Base-by-base conservation (phyloP, 2,888 invertebrate species). In the Mimachlamys varia region DNA sequence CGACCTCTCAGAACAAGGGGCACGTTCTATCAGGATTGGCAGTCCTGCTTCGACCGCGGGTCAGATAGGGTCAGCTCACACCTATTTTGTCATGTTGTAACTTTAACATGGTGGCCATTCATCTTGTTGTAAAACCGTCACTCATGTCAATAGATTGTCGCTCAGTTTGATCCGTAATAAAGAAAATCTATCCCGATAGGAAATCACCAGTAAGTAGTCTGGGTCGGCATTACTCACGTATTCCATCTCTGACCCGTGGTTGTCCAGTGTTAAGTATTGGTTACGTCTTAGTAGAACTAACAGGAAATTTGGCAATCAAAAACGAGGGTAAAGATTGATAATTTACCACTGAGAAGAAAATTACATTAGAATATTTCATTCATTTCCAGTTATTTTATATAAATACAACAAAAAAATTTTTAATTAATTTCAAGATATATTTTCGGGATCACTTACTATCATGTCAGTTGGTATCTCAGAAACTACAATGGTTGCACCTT, bases 31-130 rank as follows among this genome's bases (percentile, higher is more conserved):
- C 76, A 33, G 76, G 33, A 15, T 76, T 76, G 33, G 27, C 33
- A 76, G 76, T 0, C 22, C 33, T 76, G 76, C 12, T 76, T 76
- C 33, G 76, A 76, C 27, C 76, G 33, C 13, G 76, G 76, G 27
- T 76, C 76, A 76, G 76, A 33, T 27, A 76, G 27, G 33, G 76
- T 76, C 76, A 76, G 33, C 27, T 76, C 76, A 5, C 33, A 76
- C 76, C 76, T 76, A 76, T 27, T 76, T 76, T 76, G 17, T 76
- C 76, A 76, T 76, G 76, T 17, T 76, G 76, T 76, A 76, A 76
- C 76, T 76, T 33, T 76, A 76, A 76, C 76, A 76, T 33, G 22
- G 0, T 76, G 33, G 33, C 76, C 22, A 76, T 76, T 76, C 76
- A 76, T 76, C 76, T 76, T 76, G 33, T 33, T 13, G 76, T 27